Evolutionary conservation across 64 coral and sea anemone genomes (phyloP).

Genomic region (Dendronephthya gigantea): DNA sequence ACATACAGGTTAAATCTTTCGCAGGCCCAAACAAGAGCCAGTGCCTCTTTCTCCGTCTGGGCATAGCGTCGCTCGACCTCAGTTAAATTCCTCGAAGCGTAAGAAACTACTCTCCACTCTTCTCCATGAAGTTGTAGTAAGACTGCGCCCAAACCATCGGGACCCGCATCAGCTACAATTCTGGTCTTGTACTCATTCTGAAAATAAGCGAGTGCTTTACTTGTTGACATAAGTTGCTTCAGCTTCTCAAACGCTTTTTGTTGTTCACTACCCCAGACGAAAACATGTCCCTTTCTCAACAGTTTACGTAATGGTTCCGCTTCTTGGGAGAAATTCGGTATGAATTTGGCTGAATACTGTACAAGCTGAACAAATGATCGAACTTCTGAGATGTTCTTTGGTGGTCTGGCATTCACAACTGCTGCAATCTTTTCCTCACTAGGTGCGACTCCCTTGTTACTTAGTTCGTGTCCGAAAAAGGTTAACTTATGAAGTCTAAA

Average conservation of each 20-base stretch:
- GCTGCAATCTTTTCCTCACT: slow-evolving; percentile 34
- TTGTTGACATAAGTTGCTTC: slow-evolving; percentile 19
- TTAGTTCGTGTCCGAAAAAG: slow-evolving; percentile 17
- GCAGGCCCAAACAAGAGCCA: background rate
- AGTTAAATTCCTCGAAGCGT: background rate
- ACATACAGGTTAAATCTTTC: background rate
- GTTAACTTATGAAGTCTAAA: no score
- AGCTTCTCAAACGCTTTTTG: slow-evolving; percentile 22
- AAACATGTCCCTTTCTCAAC: background rate
- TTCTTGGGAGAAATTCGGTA: background rate
- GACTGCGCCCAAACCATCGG: background rate
- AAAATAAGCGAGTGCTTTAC: slow-evolving; percentile 20
- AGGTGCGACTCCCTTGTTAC: background rate
- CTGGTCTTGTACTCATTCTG: background rate
- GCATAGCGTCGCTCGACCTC: background rate
- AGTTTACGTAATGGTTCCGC: slow-evolving; percentile 15
- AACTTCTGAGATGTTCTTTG: background rate
- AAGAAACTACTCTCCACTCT: background rate
- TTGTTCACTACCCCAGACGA: slow-evolving; percentile 15
- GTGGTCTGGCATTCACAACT: slow-evolving; percentile 17
- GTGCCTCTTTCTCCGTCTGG: background rate
- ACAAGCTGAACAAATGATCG: slow-evolving; percentile 31
- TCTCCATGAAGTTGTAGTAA: background rate
- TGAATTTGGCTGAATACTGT: background rate
- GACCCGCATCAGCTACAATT: background rate